Conservation (phyloP, 2,888 invertebrate species). For the Microctonus hyperodae region DNA sequence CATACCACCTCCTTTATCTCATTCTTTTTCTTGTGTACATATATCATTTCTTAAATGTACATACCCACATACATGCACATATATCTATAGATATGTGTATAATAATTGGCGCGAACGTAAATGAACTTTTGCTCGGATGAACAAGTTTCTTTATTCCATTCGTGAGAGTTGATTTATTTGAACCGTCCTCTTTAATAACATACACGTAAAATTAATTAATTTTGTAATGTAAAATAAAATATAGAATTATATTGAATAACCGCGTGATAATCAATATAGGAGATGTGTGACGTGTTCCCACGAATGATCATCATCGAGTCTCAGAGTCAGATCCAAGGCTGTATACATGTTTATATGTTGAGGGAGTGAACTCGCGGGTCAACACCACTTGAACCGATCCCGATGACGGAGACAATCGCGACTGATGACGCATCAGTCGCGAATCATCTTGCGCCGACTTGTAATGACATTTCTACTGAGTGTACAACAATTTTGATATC, state of each 20-base stretch:
- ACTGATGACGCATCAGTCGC: slow-evolving; percentile 56
- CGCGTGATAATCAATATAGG: slow-evolving; percentile 11
- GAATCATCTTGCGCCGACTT: slow-evolving; percentile 52
- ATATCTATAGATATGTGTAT: background rate
- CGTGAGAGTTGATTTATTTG: background rate
- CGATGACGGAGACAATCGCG: slow-evolving; percentile 53
- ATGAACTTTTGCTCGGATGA: background rate
- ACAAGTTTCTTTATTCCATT: background rate
- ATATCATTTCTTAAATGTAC: background rate
- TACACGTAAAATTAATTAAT: too few species aligned
- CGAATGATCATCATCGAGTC: slow-evolving; percentile 43
- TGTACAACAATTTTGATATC: background rate
- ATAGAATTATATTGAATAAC: background rate
- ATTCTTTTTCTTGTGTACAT: background rate
- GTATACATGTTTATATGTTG: slow-evolving; percentile 4
- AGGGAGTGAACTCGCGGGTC: slow-evolving; percentile 44
- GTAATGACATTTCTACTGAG: background rate
- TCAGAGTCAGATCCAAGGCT: slow-evolving; percentile 21
- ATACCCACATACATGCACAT: background rate
- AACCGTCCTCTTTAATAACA: too few species aligned
- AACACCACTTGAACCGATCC: slow-evolving; percentile 61
- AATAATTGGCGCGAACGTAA: background rate
- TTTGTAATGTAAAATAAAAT: background rate
- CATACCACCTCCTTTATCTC: background rate
- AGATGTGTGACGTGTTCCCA: slow-evolving; percentile 51